Conservation (phyloP, 2,797 vertebrate genomes). For the Thripadectes ignobilis region DNA sequence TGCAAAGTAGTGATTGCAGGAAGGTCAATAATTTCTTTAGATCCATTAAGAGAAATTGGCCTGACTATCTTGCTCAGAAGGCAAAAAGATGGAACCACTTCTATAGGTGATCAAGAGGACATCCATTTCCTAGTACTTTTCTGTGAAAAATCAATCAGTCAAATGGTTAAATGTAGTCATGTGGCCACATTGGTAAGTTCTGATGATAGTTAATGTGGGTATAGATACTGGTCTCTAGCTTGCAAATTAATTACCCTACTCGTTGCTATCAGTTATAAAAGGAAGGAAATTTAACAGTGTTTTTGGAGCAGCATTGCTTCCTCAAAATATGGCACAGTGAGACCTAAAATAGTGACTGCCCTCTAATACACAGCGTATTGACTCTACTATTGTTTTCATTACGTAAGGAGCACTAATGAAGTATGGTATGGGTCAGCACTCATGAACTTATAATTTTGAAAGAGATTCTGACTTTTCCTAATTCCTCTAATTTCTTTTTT, state of each 20-base stretch:
- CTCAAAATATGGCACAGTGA: neutral
- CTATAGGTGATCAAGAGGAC: neutral
- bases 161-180: neutral
- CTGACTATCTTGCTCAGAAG: neutral
- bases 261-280: neutral
- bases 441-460: neutral
- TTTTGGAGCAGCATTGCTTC: neutral
- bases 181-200: neutral
- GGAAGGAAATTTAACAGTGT: neutral
- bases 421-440: fast-evolving
- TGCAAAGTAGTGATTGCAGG: neutral
- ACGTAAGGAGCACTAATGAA: neutral
- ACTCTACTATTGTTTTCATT: neutral
- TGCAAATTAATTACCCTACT: neutral
- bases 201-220: neutral
- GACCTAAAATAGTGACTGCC: neutral
- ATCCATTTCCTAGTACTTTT: neutral
- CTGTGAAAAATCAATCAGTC: neutral
- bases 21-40: neutral
- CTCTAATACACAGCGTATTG: neutral
- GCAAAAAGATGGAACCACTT: neutral
- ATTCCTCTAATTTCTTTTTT: fast-evolving
- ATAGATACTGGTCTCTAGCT: neutral
- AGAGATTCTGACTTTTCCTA: neutral
- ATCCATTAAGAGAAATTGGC: neutral